Evolutionary conservation across 2,797 vertebrate species (phyloP), one percentile per base, ranked within the genome.

Genomic region (Heterohyrax brucei): DNA sequence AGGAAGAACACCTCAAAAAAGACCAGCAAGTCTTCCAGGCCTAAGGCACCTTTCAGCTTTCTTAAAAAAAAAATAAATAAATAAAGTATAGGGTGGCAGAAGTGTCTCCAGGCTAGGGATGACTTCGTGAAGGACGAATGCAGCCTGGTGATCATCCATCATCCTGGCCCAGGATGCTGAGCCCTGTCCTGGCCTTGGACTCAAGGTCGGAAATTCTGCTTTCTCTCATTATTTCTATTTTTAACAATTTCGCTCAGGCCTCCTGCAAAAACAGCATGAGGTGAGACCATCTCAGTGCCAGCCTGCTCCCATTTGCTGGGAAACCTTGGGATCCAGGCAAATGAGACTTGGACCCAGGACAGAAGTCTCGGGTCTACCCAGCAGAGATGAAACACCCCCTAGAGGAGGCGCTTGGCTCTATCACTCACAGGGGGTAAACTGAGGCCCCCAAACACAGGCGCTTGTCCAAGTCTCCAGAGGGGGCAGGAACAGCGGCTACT

Each of bases 211-310:
- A 76, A 96, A 78, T 94, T 73, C 95, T 91, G 59, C 91, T 86
- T 97, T 96, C 91, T 80, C 97, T 97, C 96, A 86, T 97, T 97
- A 97, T 95, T 97, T 97, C 97, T 97, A 98, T 98, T 97, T 98
- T 98, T 97, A 97, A 97, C 93, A 75, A 56, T 89, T 87, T 94
- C 0, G 44, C 94, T 95, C 78, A 77, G 93, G 91, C 92, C 76
- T 97, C 72, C 88, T 95, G 87, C 86, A 97, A 97, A 98, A 97
- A 97, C 97, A 98, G 97, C 95, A 89, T 83, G 96, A 97, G 95
- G 94, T 97, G 95, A 97, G 95, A 81, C 93, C 88, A 70, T 75
- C 94, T 91, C 88, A 80, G 80, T 21, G 8, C 78, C 61, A 77
- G 50, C 78, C 50, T 77, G 91, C 86, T 92, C 86, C 64, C 39